Conservation (phyloP, 2,888 invertebrate species). For the Ochropacha duplaris region DNA sequence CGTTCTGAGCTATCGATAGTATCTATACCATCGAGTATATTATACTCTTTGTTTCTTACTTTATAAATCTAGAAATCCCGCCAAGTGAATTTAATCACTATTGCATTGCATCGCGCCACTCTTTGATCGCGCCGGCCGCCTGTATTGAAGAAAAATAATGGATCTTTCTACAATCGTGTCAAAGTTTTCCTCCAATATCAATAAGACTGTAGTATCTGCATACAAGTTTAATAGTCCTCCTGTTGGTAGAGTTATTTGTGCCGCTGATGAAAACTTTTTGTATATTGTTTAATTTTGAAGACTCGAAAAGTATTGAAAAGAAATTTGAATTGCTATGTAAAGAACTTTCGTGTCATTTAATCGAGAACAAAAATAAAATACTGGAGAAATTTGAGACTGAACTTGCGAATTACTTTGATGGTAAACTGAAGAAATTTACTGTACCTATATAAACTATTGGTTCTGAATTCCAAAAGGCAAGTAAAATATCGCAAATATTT, state of each 20-base stretch:
- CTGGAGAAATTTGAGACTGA: constrained; percentile 48
- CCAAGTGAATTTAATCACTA: too few species aligned
- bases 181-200: constrained; percentile 34
- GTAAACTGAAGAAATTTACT: constrained; percentile 59
- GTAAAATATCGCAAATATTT: not conserved
- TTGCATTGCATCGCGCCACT: too few species aligned
- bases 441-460: constrained; percentile 64
- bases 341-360: constrained; percentile 44
- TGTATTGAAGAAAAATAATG: constrained; percentile 18
- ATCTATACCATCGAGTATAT: too few species aligned
- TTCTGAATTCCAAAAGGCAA: constrained; percentile 72
- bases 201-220: constrained; percentile 31
- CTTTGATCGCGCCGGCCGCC: too few species aligned
- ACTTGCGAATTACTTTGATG: constrained; percentile 53
- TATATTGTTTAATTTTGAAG: constrained; percentile 59
- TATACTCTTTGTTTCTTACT: too few species aligned
- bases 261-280: constrained; percentile 60
- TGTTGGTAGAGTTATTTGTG: constrained; percentile 54
- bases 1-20: too few species aligned
- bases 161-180: constrained; percentile 20
- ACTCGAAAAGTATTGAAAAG: constrained; percentile 60
- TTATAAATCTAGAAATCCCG: too few species aligned
- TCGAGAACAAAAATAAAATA: constrained; percentile 48
- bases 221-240: constrained; percentile 51
- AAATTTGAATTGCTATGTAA: constrained; percentile 44